Conservation (phyloP, 1,140 invertebrate species). For the Aleiodes sp. region DNA sequence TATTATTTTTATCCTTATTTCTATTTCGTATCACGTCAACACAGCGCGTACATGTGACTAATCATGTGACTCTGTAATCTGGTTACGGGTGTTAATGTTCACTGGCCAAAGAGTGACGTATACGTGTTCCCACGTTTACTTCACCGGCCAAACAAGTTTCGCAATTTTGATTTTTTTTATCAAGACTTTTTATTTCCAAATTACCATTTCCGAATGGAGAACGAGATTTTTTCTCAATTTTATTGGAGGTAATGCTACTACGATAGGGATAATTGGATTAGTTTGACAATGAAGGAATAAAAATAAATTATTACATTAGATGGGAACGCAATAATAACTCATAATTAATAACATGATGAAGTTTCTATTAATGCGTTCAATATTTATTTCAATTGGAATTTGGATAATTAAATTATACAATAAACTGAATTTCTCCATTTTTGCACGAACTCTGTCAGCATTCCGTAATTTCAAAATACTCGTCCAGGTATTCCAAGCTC, state of each 20-base stretch:
- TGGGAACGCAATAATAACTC: no score
- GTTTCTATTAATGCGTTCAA: no score
- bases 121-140: background rate
- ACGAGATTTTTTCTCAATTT: background rate
- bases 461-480: no score
- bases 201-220: background rate
- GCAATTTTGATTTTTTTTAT: background rate
- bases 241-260: background rate
- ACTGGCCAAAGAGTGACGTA: background rate
- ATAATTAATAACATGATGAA: no score
- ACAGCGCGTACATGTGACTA: constrained; percentile 1
- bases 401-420: no score
- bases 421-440: no score
- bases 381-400: no score
- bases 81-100: constrained; percentile 1
- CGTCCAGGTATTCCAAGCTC: no score
- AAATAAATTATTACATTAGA: no score
- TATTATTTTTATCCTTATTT: background rate
- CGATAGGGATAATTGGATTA: no score
- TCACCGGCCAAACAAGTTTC: background rate
- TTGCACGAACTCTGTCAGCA: no score
- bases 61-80: constrained; percentile 10
- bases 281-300: no score
- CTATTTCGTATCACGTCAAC: constrained; percentile 1
- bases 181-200: background rate